Evolutionary conservation across 2,113 vertebrate genomes (phyloP).

Genomic region (Sebastes schlegelii): DNA sequence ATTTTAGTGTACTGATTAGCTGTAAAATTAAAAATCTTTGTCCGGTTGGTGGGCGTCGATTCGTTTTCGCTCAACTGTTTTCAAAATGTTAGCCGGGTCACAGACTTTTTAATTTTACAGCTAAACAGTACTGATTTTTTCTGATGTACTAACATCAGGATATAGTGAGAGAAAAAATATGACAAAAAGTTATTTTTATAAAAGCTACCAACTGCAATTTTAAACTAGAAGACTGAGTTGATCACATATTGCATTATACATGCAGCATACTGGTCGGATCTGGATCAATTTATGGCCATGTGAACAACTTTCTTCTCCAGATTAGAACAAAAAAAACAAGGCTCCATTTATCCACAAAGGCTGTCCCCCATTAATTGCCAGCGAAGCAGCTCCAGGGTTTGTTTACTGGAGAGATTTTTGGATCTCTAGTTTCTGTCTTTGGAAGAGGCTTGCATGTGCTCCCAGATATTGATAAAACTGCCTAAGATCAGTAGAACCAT

Average conservation of each 20-base stretch:
- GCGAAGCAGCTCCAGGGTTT: constrained; percentile 44
- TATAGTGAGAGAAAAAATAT: too few species aligned
- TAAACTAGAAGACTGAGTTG: background rate
- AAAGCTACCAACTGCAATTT: too few species aligned
- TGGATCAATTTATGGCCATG: constrained; percentile 15
- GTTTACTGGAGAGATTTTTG: constrained; percentile 54
- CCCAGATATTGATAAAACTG: constrained; percentile 55
- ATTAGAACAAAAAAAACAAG: background rate
- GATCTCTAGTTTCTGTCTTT: constrained; percentile 27
- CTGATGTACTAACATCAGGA: too few species aligned
- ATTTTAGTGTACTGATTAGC: too few species aligned
- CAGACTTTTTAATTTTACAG: too few species aligned
- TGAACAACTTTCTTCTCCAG: constrained; percentile 6
- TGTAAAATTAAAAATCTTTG: too few species aligned
- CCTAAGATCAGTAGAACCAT: constrained; percentile 39
- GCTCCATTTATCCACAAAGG: constrained; percentile 29
- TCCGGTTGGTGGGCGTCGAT: too few species aligned
- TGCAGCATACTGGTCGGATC: background rate
- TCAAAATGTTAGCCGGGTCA: too few species aligned
- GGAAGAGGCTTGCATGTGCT: constrained; percentile 38
- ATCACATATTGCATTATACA: background rate
- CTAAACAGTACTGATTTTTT: too few species aligned
- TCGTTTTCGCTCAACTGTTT: too few species aligned
- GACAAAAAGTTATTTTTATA: too few species aligned
- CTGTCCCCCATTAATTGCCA: constrained; percentile 39